Evolutionary conservation across 2,888 invertebrate genomes (phyloP), one percentile per base, ranked within the genome.

Genomic region (Aspidapion aeneum): DNA sequence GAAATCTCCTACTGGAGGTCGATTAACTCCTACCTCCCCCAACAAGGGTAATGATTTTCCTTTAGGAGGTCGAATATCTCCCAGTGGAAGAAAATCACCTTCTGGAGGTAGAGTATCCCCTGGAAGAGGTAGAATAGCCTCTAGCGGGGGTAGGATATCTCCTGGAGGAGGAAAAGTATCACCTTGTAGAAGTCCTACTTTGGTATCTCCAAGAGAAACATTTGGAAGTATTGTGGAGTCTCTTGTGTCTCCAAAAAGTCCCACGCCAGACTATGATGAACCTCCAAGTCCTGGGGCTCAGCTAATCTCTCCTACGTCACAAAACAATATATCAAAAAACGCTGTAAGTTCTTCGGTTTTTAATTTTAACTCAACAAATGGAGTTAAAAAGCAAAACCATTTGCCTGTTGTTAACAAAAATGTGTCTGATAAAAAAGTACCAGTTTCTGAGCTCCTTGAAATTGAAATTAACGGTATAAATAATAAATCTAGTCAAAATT

Each of bases 251-350:
- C 35, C 35, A 35, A 35, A 35, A 35, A 35, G 35, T 35, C 5
- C 3, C 3, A 12, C 3, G 3, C 3, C 3, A 3, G 35, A 3
- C 12, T 35, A 35, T 35, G 5, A 7, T 12, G 35, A 35, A 35
- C 5, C 3, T 7, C 35, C 12, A 35, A 35, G 35, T 35, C 35
- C 35, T 3, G 35, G 64, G 19, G 54, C 58, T 9, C 72, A 71
- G 55, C 63, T 60, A 55, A 66, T 72, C 18, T 73, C 71, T 5
- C 67, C 70, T 1, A 70, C 71, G 56, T 68, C 70, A 55, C 68
- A 68, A 58, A 88, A 88, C 74, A 85, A 87, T 71, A 89, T 90
- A 72, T 83, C 87, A 35, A 87, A 86, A 76, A 88, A 87, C 63
- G 87, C 89, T n/a, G 67, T 66, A 1, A 84, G 83, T 61, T 85